Evolutionary conservation across 2,888 invertebrate species (phyloP).

Genomic region (Pemphredon lugubris): DNA sequence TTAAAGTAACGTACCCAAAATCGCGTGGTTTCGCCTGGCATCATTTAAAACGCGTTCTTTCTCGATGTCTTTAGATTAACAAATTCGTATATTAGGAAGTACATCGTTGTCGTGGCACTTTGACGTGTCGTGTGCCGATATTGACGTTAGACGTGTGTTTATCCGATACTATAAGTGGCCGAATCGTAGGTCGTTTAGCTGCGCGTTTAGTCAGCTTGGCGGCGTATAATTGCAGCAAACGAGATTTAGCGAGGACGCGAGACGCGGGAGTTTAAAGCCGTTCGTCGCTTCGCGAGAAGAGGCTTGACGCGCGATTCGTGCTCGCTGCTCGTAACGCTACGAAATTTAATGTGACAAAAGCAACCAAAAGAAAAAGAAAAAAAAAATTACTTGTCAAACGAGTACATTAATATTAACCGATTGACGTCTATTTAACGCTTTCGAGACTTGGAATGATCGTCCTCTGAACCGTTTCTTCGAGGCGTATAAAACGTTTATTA

Average conservation of each 20-base stretch:
- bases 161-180: conserved; percentile 42
- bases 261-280: conserved; percentile 3
- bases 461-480: conserved; percentile 6
- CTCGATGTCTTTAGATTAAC: too few relatives aligned
- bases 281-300: conserved; percentile 2
- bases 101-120: neutral
- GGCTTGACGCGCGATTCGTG: conserved; percentile 1
- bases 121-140: neutral
- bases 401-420: too few relatives aligned
- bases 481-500: neutral
- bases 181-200: conserved; percentile 24
- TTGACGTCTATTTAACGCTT: neutral
- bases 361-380: too few relatives aligned
- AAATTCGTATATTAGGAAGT: too few relatives aligned
- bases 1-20: too few relatives aligned
- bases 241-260: neutral
- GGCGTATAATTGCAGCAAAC: conserved; percentile 4
- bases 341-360: too few relatives aligned
- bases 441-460: conserved; percentile 15
- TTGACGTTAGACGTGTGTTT: conserved; percentile 39
- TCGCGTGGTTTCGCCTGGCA: too few relatives aligned
- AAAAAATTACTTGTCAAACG: too few relatives aligned
- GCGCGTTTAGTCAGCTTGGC: conserved; percentile 18
- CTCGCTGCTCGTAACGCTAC: conserved; percentile 11
- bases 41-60: too few relatives aligned